These are phyloP conservation scores for Tanaodytes sp. DNA, from an alignment of 2,888 invertebrate genomes.

Conservation along the genomic window DNA sequence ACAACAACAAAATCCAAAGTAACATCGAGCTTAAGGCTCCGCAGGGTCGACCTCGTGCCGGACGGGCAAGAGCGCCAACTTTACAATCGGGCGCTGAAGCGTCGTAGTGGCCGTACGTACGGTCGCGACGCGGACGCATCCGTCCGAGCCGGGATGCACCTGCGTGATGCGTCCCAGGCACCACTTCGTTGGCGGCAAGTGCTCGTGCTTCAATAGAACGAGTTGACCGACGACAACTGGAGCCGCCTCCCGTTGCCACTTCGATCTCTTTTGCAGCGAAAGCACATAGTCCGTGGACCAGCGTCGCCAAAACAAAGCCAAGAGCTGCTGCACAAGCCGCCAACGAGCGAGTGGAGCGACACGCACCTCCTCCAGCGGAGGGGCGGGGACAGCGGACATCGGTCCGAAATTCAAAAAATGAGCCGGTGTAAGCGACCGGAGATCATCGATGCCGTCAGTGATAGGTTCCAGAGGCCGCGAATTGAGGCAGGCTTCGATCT, in stretches of 20 bases:
- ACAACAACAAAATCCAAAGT: background rate
- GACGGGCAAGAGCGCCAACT: constrained; percentile 5
- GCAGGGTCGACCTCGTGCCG: too few species aligned
- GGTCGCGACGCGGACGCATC: background rate
- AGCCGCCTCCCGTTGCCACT: background rate
- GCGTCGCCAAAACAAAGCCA: background rate
- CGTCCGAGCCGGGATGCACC: constrained; percentile 5
- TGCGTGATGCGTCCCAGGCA: background rate
- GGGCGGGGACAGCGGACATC: background rate
- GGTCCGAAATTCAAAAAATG: constrained; percentile 9
- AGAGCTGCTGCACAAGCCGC: background rate
- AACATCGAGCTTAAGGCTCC: too few species aligned
- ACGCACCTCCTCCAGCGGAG: background rate
- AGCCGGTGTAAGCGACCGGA: background rate
- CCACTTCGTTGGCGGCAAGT: too few species aligned
- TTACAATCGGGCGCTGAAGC: background rate
- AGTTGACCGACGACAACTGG: constrained; percentile 1
- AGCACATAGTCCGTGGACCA: constrained; percentile 11
- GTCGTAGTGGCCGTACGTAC: constrained; percentile 7
- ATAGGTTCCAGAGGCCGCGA: background rate
- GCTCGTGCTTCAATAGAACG: constrained; percentile 1
- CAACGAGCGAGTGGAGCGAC: background rate
- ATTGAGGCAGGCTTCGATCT: constrained; percentile 1
- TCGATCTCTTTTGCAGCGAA: background rate
- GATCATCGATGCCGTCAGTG: background rate